phyloP scores from a whole-genome alignment of 2,888 invertebrate species.

The Nipponacmea schrenckii region DNA sequence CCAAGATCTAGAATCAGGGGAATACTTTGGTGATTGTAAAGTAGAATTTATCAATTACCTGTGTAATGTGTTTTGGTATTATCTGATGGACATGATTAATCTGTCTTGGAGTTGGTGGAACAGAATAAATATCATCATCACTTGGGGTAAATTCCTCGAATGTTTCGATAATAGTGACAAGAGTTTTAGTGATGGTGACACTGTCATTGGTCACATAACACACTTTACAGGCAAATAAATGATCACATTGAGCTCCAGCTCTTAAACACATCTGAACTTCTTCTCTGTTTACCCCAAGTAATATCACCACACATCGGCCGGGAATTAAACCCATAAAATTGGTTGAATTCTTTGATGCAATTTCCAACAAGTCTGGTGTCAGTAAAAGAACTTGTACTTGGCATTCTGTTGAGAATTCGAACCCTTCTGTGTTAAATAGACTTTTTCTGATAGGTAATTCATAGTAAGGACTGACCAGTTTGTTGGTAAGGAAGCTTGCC shows the following conservation, averaged over 20 bases:
- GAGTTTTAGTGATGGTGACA: background rate
- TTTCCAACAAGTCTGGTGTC: background rate
- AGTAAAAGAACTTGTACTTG: background rate
- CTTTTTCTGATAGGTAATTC: background rate
- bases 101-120: background rate
- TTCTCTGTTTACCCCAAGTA: background rate
- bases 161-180: background rate
- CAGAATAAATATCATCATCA: conserved; percentile 7
- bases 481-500: background rate
- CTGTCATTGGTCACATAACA: background rate
- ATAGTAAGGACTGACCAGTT: background rate
- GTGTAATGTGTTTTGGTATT: background rate
- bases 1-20: too few relatives aligned
- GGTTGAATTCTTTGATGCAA: background rate
- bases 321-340: background rate
- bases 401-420: background rate
- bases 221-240: background rate
- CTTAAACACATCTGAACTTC: background rate
- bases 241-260: background rate
- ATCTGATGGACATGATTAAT: background rate
- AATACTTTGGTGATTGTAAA: too few relatives aligned
- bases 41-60: background rate
- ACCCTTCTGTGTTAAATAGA: background rate
- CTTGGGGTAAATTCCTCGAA: background rate
- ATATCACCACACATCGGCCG: background rate